Conservation (phyloP, 2,797 vertebrate genomes). For the Ptychobarbus kaznakovi region DNA sequence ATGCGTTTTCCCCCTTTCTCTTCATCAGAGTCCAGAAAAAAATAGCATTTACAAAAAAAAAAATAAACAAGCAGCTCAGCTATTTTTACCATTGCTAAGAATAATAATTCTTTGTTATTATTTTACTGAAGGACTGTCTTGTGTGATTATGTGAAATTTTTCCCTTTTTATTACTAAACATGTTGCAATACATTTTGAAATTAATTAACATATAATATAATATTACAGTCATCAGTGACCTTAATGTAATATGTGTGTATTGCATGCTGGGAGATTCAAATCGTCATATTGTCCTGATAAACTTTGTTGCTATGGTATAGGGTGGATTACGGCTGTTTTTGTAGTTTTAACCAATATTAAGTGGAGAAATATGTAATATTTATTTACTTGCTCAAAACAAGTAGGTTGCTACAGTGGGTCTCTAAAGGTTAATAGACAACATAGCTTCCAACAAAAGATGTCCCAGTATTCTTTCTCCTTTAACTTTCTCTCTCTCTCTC, state of each 20-base stretch:
- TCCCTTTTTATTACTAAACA: neutral
- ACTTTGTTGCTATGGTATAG: neutral
- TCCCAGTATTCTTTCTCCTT: conserved; percentile 18
- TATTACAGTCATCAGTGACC: neutral
- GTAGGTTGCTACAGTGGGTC: neutral
- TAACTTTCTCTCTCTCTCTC: conserved; percentile 49
- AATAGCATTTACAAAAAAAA: too few relatives aligned
- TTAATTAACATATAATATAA: neutral
- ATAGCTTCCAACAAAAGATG: neutral
- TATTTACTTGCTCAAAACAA: neutral
- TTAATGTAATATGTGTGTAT: neutral
- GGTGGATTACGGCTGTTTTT: neutral
- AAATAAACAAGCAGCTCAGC: neutral
- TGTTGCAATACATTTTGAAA: neutral
- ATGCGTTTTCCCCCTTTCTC: neutral
- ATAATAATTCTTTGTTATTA: neutral
- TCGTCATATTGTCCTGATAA: neutral
- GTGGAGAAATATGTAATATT: neutral
- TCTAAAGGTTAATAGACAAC: neutral
- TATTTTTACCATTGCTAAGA: neutral
- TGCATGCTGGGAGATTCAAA: neutral
- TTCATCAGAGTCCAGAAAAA: neutral
- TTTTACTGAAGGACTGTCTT: neutral
- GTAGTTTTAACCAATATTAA: neutral
- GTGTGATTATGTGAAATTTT: neutral